Percentiles rank a stretch among this genome's conserved stretches.
Evolutionary conservation across 2,113 vertebrate species (phyloP).

Genomic region (Dryoscopus gambensis): DNA sequence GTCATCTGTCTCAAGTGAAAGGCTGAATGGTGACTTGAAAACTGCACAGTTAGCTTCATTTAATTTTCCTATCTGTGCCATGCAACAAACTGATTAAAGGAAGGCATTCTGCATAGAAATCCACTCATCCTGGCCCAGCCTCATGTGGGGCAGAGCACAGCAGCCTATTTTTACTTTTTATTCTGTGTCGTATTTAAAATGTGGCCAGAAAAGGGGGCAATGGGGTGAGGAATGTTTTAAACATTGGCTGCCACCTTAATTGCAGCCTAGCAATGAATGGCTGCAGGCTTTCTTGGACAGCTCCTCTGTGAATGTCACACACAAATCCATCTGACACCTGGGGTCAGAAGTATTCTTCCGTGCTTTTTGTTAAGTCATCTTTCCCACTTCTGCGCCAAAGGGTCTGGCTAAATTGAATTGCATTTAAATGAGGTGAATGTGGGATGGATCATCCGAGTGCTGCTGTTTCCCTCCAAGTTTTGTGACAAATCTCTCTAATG

Average conservation of each 20-base stretch:
- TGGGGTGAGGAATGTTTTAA: neutral
- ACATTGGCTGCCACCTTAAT: conserved; percentile 1
- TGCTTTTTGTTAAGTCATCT: conserved; percentile 45
- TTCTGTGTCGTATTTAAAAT: neutral
- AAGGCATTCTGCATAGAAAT: neutral
- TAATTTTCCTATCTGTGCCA: neutral
- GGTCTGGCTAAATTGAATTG: conserved; percentile 21
- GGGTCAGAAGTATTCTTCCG: neutral
- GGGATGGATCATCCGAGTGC: neutral
- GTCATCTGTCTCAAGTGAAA: conserved; percentile 15
- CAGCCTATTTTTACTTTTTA: neutral
- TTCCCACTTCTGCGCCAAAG: neutral
- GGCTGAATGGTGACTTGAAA: conserved; percentile 1
- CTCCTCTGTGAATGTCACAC: neutral
- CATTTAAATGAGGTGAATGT: conserved; percentile 23
- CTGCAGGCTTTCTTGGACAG: neutral
- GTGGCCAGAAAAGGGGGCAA: neutral
- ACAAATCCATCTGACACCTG: neutral
- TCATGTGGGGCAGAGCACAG: neutral
- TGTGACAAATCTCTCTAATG: neutral
- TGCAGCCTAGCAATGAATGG: neutral
- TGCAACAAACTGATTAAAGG: neutral
- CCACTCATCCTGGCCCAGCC: neutral
- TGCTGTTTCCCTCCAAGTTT: neutral
- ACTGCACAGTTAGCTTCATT: neutral